A percentile compares a stretch with the other conserved stretches of the same genome.
phyloP scores from a whole-genome alignment of 2,888 invertebrate species.

The Drosophila borealis region DNA sequence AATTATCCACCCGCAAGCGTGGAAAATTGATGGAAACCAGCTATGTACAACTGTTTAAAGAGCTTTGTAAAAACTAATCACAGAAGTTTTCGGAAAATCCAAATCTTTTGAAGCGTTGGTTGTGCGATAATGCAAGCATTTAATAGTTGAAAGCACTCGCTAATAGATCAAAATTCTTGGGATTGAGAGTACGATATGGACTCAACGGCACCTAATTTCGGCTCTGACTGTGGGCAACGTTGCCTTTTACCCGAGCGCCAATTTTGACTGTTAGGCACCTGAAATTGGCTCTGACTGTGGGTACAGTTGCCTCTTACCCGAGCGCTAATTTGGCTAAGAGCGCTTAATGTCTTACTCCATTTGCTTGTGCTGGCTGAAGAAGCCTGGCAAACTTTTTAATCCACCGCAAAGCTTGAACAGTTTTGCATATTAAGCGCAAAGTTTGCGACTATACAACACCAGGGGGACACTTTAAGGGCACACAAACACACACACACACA shows the following conservation, averaged over 20 bases:
- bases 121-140: too few species aligned
- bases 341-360: constrained; percentile 82
- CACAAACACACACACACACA: constrained; percentile 19
- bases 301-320: constrained; percentile 52
- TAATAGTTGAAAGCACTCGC: not conserved
- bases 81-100: too few species aligned
- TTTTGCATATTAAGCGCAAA: constrained; percentile 80
- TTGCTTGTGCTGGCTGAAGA: constrained; percentile 48
- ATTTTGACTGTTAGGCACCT: constrained; percentile 3
- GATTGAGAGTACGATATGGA: not conserved
- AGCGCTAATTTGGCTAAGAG: constrained; percentile 67
- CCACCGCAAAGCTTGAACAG: constrained; percentile 80
- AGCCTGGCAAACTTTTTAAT: constrained; percentile 81
- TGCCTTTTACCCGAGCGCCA: too few species aligned
- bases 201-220: not conserved
- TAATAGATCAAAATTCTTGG: constrained; percentile 18
- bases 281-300: constrained; percentile 1
- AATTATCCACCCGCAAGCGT: too few species aligned
- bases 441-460: constrained; percentile 70
- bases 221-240: too few species aligned
- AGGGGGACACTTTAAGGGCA: constrained; percentile 70
- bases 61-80: too few species aligned
- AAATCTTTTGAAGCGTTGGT: too few species aligned
- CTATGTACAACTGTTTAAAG: too few species aligned
- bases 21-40: too few species aligned